phyloP scores from a whole-genome alignment of 1,140 invertebrate species.

The Magallana angulata region DNA sequence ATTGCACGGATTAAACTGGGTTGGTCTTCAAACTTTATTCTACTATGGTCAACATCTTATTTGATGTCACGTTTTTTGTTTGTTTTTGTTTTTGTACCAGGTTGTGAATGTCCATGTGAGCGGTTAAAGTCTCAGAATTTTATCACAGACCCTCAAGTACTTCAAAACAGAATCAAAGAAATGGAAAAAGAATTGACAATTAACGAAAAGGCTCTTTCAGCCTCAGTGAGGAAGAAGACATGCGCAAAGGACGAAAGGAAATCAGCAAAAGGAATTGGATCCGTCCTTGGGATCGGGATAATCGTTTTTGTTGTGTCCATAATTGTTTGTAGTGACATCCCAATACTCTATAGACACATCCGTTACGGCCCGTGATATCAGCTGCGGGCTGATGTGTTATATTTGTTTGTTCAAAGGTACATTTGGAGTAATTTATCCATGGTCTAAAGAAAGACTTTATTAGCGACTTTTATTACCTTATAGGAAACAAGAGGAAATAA shows the following conservation, averaged over 20 bases:
- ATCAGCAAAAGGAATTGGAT: background rate
- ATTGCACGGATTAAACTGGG: no score
- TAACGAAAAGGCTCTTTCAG: background rate
- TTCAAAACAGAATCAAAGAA: background rate
- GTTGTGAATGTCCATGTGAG: background rate
- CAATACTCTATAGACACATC: background rate
- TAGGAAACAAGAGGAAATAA: no score
- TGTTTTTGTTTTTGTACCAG: background rate
- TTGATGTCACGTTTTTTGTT: no score
- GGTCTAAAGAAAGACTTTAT: no score
- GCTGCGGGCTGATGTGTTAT: no score
- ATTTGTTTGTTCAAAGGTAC: no score
- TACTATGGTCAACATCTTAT: no score
- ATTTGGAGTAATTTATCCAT: no score
- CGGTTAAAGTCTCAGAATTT: background rate
- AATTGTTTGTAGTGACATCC: background rate
- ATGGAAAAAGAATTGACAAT: slow-evolving; percentile 2
- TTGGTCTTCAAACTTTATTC: no score
- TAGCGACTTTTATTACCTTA: no score
- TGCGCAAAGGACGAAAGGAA: background rate
- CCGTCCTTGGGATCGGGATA: background rate
- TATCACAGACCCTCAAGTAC: background rate
- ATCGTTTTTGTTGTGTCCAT: background rate
- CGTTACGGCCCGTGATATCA: background rate
- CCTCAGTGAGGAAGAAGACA: background rate